Evolutionary conservation across 2,113 vertebrate species (phyloP).

Genomic region (Pandion haliaetus): DNA sequence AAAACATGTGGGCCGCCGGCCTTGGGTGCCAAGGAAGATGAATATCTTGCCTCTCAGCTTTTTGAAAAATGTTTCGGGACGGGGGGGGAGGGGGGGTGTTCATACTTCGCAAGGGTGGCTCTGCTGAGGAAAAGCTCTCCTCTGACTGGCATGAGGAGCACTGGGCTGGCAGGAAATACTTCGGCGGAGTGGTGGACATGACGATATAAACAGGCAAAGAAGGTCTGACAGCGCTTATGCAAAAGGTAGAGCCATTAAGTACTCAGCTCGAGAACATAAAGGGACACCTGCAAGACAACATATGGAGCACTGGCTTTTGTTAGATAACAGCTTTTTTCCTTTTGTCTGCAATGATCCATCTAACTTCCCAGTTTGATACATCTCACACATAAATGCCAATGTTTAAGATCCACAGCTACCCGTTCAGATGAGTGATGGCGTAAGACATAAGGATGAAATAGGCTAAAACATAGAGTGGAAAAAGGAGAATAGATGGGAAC

Average conservation of each 20-base stretch:
- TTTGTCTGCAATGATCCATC: not conserved
- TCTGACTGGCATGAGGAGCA: not conserved
- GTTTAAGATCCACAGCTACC: not conserved
- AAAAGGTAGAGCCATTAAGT: constrained; percentile 34
- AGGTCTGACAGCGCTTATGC: constrained; percentile 17
- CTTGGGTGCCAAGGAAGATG: accelerated
- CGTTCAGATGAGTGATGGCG: not conserved
- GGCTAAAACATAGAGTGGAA: not conserved
- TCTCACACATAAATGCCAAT: constrained; percentile 34
- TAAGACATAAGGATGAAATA: not conserved
- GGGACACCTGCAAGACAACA: constrained; percentile 46
- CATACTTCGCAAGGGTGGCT: not conserved
- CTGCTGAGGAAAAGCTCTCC: not conserved
- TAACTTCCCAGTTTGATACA: constrained; percentile 1
- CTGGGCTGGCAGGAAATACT: not conserved
- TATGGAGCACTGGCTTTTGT: constrained; percentile 52
- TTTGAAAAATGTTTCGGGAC: not conserved
- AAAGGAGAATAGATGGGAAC: not conserved
- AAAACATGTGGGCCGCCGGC: accelerated
- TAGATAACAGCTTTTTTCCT: constrained; percentile 35
- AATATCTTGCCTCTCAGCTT: not conserved
- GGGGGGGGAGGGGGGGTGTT: not conserved
- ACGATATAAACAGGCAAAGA: constrained; percentile 12
- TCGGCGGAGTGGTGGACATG: not conserved
- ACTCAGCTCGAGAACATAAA: constrained; percentile 20